Evolutionary conservation across 1,140 invertebrate species (phyloP), one percentile per base, ranked within the genome.

Genomic region (Drosophila parabipectinata): DNA sequence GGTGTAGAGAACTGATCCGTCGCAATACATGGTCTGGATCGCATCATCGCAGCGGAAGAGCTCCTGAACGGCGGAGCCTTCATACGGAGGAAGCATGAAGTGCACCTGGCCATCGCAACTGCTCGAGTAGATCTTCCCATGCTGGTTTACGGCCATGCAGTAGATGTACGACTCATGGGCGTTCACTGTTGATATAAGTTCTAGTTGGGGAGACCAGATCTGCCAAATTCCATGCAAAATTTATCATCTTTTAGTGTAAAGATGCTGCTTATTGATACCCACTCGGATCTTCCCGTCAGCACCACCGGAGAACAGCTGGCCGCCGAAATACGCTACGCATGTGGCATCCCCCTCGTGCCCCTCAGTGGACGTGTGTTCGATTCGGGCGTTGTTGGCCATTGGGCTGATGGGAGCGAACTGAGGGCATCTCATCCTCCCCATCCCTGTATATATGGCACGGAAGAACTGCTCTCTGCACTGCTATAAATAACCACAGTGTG

Each of bases 211-310:
- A 7, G 82, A 88, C 82, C 82, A 85, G 9, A 85, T 69, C 82
- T 85, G 72, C 15, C 52, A 51, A 10, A 10, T 18, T 14, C n/a
- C 4, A 8, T 21, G n/a, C 8, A 24, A 44, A 24, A 54, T 8
- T 14, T 9, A 18, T 4, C n/a, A 8, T 18, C 18, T 18, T 18
- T 18, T 18, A 5, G 12, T 26, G 12, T 58, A 28, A 7, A 2
- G 41, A 44, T 15, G 41, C 4, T 18, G n/a, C 15, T 44, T 32
- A 44, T 39, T 37, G 28, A 57, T 84, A 89, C 82, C 77, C 54
- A 92, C 91, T 67, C 89, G 79, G 51, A 92, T 91, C 79, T 90
- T 91, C n/a, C 91, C 91, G 79, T 92, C 91, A 5, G 91, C 91
- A n/a, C 91, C 90, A 32, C 90, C 91, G 44, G 89, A 90, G 66